Conservation (phyloP, 1,140 invertebrate genomes). For the Nylanderia fulva region DNA sequence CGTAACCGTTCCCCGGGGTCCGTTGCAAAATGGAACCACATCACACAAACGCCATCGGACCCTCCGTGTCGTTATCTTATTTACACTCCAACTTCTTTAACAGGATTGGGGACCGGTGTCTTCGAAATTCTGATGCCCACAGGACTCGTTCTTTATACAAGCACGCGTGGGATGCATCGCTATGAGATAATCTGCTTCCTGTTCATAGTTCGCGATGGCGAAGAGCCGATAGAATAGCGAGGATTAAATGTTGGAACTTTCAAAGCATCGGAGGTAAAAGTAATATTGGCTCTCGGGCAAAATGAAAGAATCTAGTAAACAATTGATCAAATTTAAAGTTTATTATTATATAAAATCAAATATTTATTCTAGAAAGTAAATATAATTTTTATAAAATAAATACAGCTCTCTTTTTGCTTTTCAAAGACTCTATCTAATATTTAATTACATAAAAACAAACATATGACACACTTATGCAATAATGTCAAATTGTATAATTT, state of each 20-base stretch:
- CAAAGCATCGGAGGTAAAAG: not conserved
- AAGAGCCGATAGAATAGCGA: not conserved
- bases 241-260: not conserved
- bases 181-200: not conserved
- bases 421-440: not conserved
- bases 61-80: constrained; percentile 53
- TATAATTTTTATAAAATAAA: too few species aligned
- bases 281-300: not conserved
- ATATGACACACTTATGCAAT: not conserved
- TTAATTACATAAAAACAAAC: not conserved
- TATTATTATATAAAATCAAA: too few species aligned
- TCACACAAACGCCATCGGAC: constrained; percentile 14
- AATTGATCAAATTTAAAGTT: not conserved
- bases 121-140: constrained; percentile 41
- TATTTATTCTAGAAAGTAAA: not conserved
- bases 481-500: not conserved
- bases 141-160: not conserved
- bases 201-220: not conserved
- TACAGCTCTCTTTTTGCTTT: not conserved
- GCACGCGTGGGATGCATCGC: not conserved
- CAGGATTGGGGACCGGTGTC: not conserved
- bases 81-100: constrained; percentile 42
- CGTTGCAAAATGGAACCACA: constrained; percentile 59
- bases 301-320: not conserved
- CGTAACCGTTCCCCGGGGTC: constrained; percentile 66